These are phyloP conservation scores for Ophiodon elongatus DNA, from an alignment of 2,113 vertebrate genomes.

Conservation along the genomic window DNA sequence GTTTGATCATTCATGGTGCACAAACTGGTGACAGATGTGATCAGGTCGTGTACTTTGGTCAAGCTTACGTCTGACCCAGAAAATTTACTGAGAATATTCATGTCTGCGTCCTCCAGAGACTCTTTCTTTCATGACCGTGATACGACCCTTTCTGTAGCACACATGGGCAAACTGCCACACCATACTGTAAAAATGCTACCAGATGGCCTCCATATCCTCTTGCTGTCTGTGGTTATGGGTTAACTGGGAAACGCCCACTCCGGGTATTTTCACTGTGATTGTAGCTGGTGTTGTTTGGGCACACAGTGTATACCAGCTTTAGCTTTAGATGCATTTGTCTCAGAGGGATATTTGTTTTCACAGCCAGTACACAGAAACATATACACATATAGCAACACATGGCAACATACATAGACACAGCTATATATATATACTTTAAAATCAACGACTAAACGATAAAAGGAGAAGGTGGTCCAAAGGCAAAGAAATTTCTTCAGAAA, in stretches of 20 bases:
- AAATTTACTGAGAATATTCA: constrained; percentile 80
- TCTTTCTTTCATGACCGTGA: constrained; percentile 78
- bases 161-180: constrained; percentile 81
- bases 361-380: background rate
- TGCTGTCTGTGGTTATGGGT: constrained; percentile 79
- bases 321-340: background rate
- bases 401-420: background rate
- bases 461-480: constrained; percentile 23
- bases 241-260: constrained; percentile 75
- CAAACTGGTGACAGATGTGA: constrained; percentile 74
- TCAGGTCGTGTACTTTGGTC: constrained; percentile 68
- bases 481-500: constrained; percentile 3
- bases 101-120: constrained; percentile 64
- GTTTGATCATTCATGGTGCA: constrained; percentile 59
- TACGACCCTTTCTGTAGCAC: constrained; percentile 77
- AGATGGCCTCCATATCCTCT: constrained; percentile 84
- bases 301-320: constrained; percentile 4
- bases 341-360: background rate
- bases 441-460: constrained; percentile 18
- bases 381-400: background rate
- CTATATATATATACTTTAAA: constrained; percentile 1
- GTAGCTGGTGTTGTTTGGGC: constrained; percentile 56
- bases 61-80: constrained; percentile 69
- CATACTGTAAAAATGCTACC: constrained; percentile 83
- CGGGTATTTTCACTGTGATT: constrained; percentile 69